Evolutionary conservation across 2,113 vertebrate species (phyloP).

Genomic region (Apeltes quadracus): DNA sequence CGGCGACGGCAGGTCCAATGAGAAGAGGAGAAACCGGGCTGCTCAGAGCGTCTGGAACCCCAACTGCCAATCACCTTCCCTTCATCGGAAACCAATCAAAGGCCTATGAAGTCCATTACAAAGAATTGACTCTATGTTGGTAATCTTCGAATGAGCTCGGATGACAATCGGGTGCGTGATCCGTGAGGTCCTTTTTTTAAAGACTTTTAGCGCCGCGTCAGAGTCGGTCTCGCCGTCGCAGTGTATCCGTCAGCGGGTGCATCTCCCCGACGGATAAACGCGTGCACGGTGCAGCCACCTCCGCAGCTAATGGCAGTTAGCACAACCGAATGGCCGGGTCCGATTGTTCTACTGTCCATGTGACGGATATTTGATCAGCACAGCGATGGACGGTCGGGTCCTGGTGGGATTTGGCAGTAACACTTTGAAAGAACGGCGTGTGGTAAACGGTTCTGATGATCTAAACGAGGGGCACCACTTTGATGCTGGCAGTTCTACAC

Average conservation of each 20-base stretch:
- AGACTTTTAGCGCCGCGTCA: not conserved
- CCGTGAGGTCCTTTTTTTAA: no score
- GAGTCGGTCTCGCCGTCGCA: not conserved
- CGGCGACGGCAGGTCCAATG: not conserved
- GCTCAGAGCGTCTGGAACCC: not conserved
- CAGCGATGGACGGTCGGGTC: not conserved
- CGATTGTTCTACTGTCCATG: no score
- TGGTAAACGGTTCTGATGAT: not conserved
- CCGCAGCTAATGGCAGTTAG: no score
- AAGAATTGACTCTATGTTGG: not conserved
- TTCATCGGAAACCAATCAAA: not conserved
- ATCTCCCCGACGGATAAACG: constrained; percentile 45
- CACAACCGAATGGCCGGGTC: no score
- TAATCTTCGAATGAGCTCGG: no score
- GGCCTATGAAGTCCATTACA: not conserved
- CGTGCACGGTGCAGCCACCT: not conserved
- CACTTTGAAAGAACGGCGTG: no score
- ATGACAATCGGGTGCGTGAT: no score
- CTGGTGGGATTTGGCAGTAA: not conserved
- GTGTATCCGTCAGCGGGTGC: not conserved
- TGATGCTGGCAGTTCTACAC: not conserved
- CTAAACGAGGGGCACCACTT: not conserved
- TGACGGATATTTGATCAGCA: not conserved
- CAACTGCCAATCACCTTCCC: not conserved
- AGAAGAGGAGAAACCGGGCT: not conserved